phyloP scores from a whole-genome alignment of 2,797 vertebrate genomes.

The Sylvia borin region DNA sequence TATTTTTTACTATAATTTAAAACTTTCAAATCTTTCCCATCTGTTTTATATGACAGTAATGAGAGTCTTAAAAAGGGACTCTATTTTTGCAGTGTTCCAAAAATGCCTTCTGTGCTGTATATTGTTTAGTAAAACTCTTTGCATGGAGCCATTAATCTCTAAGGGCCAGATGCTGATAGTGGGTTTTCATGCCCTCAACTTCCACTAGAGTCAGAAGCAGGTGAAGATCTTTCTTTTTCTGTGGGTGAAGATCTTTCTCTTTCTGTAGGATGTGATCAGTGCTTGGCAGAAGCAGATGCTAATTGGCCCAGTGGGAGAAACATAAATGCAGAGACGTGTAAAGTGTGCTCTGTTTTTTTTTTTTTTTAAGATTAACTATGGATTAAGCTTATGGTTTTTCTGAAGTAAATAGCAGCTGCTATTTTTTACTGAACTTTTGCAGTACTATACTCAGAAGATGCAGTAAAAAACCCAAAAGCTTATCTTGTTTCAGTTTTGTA shows the following conservation, averaged over 20 bases:
- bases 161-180: constrained; percentile 5
- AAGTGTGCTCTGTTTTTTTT: background rate
- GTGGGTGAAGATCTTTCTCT: background rate
- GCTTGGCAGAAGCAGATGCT: background rate
- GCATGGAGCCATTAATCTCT: constrained; percentile 13
- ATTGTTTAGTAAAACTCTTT: constrained; percentile 53
- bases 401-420: background rate
- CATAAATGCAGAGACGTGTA: background rate
- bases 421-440: background rate
- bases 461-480: background rate
- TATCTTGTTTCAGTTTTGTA: background rate
- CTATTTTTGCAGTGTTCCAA: constrained; percentile 52
- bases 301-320: constrained; percentile 8
- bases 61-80: constrained; percentile 53
- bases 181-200: background rate
- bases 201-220: constrained; percentile 8
- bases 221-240: background rate
- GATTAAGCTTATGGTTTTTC: background rate
- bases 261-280: background rate
- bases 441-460: background rate
- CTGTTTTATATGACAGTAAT: constrained; percentile 66
- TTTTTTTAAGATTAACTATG: background rate
- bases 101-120: constrained; percentile 54
- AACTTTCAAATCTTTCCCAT: constrained; percentile 50
- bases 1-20: constrained; percentile 23